phyloP scores from a whole-genome alignment of 2,113 vertebrate genomes.

The Epinephelus fuscoguttatus region DNA sequence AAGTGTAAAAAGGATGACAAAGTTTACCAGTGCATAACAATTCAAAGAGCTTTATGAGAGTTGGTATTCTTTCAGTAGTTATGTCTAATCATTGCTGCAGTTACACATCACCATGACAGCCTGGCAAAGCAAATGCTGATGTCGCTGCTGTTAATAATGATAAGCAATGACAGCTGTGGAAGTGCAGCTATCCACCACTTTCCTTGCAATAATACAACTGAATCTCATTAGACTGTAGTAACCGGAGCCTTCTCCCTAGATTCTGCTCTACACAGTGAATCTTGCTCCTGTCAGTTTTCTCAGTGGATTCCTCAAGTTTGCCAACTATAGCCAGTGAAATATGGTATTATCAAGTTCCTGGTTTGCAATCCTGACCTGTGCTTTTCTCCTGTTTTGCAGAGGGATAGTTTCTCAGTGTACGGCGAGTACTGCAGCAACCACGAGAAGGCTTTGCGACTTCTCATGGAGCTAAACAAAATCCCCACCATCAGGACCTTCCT shows the following conservation, averaged over 20 bases:
- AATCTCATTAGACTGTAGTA: conserved; percentile 10
- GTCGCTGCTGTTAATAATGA: neutral
- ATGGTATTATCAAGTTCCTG: neutral
- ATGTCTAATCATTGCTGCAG: neutral
- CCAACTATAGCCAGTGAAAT: neutral
- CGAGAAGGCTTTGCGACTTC: conserved; percentile 95
- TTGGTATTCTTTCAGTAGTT: neutral
- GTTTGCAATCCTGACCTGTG: conserved; percentile 11
- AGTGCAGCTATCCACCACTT: neutral
- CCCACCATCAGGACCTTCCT: conserved; percentile 94
- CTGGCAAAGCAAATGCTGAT: neutral
- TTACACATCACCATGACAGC: neutral
- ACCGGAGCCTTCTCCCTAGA: conserved; percentile 2
- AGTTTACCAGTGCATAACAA: neutral
- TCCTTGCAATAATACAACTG: neutral
- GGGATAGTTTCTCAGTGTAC: conserved; percentile 94
- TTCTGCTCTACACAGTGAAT: conserved; percentile 21
- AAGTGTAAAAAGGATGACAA: conserved; percentile 31
- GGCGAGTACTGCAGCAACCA: conserved; percentile 99
- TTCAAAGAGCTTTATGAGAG: neutral
- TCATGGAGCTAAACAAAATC: conserved; percentile 98
- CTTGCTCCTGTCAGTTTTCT: neutral
- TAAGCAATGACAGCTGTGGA: conserved; percentile 8
- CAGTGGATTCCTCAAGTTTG: neutral
- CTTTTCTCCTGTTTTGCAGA: conserved; percentile 85